A percentile compares a stretch with the other conserved stretches of the same genome.
Conservation (phyloP, 2,797 vertebrate genomes). For the Parambassis ranga region DNA sequence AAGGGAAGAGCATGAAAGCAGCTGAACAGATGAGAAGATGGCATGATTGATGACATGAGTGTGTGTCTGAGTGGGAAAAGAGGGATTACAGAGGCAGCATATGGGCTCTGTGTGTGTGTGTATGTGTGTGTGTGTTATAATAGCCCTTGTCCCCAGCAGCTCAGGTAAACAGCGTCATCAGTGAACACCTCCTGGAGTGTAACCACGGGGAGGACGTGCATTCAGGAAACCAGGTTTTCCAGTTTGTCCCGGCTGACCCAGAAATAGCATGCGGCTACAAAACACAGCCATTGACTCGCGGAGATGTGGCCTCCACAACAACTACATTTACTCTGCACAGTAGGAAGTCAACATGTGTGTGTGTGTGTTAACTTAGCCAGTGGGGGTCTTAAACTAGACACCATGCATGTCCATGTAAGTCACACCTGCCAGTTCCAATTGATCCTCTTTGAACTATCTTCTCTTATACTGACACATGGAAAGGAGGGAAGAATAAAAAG, state of each 20-base stretch:
- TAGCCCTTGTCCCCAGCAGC: constrained; percentile 8
- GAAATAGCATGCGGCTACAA: constrained; percentile 38
- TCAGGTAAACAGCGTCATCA: constrained; percentile 53
- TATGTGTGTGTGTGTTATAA: constrained; percentile 29
- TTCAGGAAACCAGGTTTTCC: constrained; percentile 37
- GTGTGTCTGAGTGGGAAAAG: constrained; percentile 14
- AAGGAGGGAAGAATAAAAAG: constrained; percentile 23
- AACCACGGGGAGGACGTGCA: constrained; percentile 36
- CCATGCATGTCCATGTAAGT: constrained; percentile 20
- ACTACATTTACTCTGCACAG: constrained; percentile 42
- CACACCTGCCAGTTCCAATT: constrained; percentile 62
- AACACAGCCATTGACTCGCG: constrained; percentile 26
- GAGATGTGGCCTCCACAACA: constrained; percentile 30
- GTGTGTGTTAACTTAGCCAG: constrained; percentile 32
- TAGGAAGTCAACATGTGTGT: constrained; percentile 14
- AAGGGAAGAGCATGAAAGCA: constrained; percentile 10
- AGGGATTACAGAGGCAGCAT: constrained; percentile 9
- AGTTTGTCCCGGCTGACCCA: constrained; percentile 48
- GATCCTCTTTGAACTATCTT: constrained; percentile 52
- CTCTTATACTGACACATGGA: constrained; percentile 44
- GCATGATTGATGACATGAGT: constrained; percentile 58
- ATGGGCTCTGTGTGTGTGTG: neutral
- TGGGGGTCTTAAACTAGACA: constrained; percentile 30
- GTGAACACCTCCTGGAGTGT: constrained; percentile 39
- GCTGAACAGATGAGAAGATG: constrained; percentile 19